A percentile compares a stretch with the other conserved stretches of the same genome.
These are phyloP conservation scores for Istiophorus platypterus DNA, from an alignment of 2,113 vertebrate species.

Conservation along the genomic window DNA sequence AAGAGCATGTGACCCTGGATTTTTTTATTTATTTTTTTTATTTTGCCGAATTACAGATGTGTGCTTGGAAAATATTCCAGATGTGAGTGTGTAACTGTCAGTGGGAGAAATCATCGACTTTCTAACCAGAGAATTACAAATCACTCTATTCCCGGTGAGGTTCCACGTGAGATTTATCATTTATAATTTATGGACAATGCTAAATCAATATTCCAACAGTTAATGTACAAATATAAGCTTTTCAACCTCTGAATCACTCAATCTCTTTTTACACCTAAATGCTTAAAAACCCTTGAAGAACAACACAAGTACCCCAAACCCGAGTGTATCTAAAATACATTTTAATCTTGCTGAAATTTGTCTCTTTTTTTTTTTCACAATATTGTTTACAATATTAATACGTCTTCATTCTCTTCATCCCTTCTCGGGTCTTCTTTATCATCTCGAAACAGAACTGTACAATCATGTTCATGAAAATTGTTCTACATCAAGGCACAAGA, in stretches of 20 bases:
- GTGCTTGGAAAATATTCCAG: constrained; percentile 11
- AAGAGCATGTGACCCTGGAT: constrained; percentile 21
- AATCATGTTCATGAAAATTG: constrained; percentile 88
- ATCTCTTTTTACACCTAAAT: constrained; percentile 30
- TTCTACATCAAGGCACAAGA: constrained; percentile 94
- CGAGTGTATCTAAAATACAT: constrained; percentile 96
- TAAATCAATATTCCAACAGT: constrained; percentile 18
- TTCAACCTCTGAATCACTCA: constrained; percentile 6
- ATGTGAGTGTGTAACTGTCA: constrained; percentile 21
- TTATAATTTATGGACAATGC: constrained; percentile 24
- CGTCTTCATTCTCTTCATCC: constrained; percentile 76
- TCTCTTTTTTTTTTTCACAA: no score
- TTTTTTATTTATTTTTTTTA: no score
- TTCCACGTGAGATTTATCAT: constrained; percentile 14
- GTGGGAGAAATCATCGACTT: constrained; percentile 6
- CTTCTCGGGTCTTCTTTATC: constrained; percentile 59
- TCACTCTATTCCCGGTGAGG: background rate
- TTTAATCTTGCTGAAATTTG: constrained; percentile 95
- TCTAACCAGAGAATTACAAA: constrained; percentile 19
- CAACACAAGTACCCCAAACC: constrained; percentile 86
- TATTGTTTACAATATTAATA: constrained; percentile 81
- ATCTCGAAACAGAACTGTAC: constrained; percentile 86
- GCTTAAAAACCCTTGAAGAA: constrained; percentile 69
- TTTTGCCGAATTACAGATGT: constrained; percentile 11
- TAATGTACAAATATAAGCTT: constrained; percentile 48